These are phyloP conservation scores for Eospalax fontanierii DNA, from an alignment of 2,797 vertebrate species.

Conservation along the genomic window DNA sequence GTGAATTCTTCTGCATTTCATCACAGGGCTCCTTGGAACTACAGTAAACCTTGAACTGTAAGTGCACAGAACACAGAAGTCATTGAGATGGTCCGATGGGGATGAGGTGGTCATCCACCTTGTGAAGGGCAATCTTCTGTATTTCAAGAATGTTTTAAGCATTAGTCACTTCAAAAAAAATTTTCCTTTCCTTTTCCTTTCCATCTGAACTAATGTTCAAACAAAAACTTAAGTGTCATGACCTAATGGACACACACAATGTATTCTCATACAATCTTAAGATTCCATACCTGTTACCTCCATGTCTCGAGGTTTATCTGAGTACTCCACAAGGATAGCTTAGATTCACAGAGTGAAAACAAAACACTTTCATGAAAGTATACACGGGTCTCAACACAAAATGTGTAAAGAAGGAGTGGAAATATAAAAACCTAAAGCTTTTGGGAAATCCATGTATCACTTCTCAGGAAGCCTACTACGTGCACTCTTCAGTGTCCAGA, in stretches of 20 bases:
- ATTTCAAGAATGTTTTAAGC: background rate
- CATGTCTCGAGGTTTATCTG: background rate
- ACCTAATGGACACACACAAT: background rate
- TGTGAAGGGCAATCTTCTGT: background rate
- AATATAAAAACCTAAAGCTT: background rate
- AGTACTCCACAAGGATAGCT: background rate
- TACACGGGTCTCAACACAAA: no score
- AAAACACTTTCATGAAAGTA: background rate
- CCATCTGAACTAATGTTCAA: background rate
- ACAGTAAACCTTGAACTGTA: background rate
- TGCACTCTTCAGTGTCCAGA: background rate
- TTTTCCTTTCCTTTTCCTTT: background rate
- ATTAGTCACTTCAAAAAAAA: background rate
- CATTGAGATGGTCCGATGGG: background rate
- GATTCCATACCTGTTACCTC: accelerated
- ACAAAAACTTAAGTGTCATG: background rate
- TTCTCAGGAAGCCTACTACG: accelerated
- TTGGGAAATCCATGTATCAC: no score
- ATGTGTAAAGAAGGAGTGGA: background rate
- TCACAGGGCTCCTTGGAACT: background rate
- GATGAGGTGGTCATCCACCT: no score
- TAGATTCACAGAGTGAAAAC: background rate
- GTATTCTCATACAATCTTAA: background rate
- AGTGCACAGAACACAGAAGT: background rate
- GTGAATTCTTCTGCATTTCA: background rate